These are phyloP conservation scores for Pollimyrus isidori DNA, from an alignment of 2,113 vertebrate genomes.

Conservation along the genomic window DNA sequence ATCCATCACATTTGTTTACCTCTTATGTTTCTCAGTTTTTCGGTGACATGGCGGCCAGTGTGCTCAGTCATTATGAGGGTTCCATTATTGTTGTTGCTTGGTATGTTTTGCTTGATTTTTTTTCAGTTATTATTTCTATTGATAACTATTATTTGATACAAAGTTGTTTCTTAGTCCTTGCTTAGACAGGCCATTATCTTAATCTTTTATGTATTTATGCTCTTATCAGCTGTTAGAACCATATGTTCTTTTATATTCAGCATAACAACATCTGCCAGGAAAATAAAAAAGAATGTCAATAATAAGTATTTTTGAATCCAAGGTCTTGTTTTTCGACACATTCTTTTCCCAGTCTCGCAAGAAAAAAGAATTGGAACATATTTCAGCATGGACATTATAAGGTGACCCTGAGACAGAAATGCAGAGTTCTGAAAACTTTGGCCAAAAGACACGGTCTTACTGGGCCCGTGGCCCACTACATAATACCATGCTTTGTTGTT, in stretches of 20 bases:
- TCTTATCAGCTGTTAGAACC: neutral
- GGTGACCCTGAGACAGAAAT: neutral
- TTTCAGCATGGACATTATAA: neutral
- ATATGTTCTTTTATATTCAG: neutral
- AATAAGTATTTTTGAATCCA: neutral
- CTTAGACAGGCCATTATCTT: neutral
- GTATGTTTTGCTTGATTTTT: neutral
- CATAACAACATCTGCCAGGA: neutral
- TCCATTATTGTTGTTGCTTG: neutral
- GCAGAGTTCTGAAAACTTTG: neutral
- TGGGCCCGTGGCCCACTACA: neutral
- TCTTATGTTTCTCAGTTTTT: neutral
- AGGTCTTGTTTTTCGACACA: neutral
- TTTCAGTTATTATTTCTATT: neutral
- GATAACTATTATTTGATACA: neutral
- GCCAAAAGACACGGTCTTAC: neutral
- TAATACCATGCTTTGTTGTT: neutral
- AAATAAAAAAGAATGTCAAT: neutral
- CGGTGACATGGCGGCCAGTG: neutral
- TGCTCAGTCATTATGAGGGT: neutral
- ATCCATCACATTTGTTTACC: neutral
- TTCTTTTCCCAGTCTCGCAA: neutral
- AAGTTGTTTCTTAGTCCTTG: neutral
- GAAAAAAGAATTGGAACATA: neutral
- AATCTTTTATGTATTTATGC: neutral